Conservation (phyloP, 2,113 vertebrate species). For the Colius striatus region DNA sequence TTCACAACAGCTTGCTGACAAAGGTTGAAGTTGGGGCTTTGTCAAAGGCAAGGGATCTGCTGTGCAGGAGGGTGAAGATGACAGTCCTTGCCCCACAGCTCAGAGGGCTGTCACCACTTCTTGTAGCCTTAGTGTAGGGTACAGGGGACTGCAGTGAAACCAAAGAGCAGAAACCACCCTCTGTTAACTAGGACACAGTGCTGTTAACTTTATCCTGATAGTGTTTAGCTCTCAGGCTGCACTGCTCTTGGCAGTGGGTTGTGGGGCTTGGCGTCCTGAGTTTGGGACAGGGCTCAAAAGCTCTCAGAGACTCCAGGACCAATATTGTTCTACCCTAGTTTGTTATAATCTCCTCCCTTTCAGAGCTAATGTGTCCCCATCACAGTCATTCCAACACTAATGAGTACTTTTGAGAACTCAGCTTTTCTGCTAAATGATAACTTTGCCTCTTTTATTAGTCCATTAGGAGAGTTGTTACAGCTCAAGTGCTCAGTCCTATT, state of each 20-base stretch:
- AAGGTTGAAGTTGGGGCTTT: neutral
- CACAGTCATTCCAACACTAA: neutral
- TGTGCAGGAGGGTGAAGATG: neutral
- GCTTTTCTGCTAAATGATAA: slow-evolving; percentile 20
- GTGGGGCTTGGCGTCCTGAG: neutral
- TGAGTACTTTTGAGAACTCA: slow-evolving; percentile 23
- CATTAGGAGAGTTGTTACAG: slow-evolving; percentile 11
- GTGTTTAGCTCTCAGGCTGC: neutral
- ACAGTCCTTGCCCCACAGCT: neutral
- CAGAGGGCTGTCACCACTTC: neutral
- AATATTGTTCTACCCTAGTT: slow-evolving; percentile 55
- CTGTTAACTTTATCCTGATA: neutral
- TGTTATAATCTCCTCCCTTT: slow-evolving; percentile 45
- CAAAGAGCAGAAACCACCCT: neutral
- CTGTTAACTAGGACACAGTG: neutral
- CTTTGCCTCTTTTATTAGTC: neutral
- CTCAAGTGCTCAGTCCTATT: slow-evolving; percentile 1
- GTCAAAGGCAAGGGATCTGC: neutral
- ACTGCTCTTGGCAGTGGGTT: neutral
- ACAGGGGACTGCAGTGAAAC: neutral
- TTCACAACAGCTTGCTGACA: neutral
- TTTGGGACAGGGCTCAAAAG: neutral
- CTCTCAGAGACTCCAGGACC: slow-evolving; percentile 43
- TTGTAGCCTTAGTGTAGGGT: neutral
- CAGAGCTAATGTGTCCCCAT: neutral